Evolutionary conservation across 2,888 invertebrate species (phyloP).

Genomic region (Vesta saturnalis): DNA sequence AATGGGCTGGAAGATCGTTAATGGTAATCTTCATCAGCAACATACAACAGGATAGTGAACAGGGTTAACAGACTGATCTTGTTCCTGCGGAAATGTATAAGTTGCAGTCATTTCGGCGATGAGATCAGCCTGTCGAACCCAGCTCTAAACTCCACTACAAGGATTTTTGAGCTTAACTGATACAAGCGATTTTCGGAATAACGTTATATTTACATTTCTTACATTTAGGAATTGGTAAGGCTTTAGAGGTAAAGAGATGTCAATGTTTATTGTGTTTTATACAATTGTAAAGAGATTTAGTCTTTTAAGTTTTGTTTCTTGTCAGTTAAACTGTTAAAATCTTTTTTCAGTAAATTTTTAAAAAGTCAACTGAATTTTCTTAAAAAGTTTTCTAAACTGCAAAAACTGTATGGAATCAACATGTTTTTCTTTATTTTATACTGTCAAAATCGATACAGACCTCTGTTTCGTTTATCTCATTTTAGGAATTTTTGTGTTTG

Average conservation of each 20-base stretch:
- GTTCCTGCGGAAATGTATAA: constrained; percentile 63
- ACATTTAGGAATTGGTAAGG: neutral
- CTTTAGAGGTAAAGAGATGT: neutral
- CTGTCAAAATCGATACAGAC: neutral
- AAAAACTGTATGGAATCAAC: neutral
- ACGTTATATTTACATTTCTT: constrained; percentile 7
- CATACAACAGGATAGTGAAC: constrained; percentile 41
- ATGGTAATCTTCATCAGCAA: constrained; percentile 27
- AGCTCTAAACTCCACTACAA: constrained; percentile 43
- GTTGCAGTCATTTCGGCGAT: constrained; percentile 63
- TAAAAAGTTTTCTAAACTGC: neutral
- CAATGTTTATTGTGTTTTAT: neutral
- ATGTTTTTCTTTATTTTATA: neutral
- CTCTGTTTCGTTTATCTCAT: too few species aligned
- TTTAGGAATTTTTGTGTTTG: too few species aligned
- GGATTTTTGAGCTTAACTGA: constrained; percentile 18
- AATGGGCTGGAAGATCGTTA: constrained; percentile 10
- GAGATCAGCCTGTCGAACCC: constrained; percentile 63
- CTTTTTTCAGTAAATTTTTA: neutral
- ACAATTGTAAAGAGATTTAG: too few species aligned
- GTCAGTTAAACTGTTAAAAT: neutral
- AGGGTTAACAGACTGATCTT: constrained; percentile 62
- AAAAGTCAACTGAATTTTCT: neutral
- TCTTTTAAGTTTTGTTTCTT: neutral
- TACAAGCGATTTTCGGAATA: neutral